Evolutionary conservation across 2,888 invertebrate genomes (phyloP).

Genomic region (Exephanes ischioxanthus): DNA sequence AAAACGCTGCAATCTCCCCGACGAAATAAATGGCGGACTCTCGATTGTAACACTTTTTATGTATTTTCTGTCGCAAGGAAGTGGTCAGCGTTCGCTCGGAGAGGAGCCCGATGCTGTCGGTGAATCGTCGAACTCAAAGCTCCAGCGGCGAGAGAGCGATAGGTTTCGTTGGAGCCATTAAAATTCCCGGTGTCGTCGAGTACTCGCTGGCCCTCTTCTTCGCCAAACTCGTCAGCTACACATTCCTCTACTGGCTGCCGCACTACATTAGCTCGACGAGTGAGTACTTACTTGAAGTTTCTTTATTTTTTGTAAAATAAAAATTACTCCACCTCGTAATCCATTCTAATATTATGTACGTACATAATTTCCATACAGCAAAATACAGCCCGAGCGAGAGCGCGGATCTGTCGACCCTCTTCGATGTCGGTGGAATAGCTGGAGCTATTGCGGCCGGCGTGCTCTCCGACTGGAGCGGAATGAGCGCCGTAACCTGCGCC

Average conservation of each 20-base stretch:
- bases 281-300: conserved; percentile 86
- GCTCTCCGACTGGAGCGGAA: conserved; percentile 92
- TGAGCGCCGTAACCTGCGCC: conserved; percentile 95
- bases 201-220: conserved; percentile 97
- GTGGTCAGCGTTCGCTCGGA: conserved; percentile 76
- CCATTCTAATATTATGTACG: not conserved
- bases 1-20: not conserved
- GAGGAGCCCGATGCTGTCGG: conserved; percentile 83
- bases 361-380: conserved; percentile 85
- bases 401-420: conserved; percentile 92
- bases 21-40: not conserved
- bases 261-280: conserved; percentile 94
- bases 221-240: conserved; percentile 98
- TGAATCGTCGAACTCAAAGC: conserved; percentile 72
- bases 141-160: conserved; percentile 87
- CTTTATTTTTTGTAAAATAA: conserved; percentile 33
- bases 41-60: conserved; percentile 2
- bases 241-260: conserved; percentile 98
- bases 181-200: conserved; percentile 97
- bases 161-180: conserved; percentile 91
- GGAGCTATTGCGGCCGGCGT: conserved; percentile 96
- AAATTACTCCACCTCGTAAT: not conserved
- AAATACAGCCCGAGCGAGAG: conserved; percentile 89
- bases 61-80: conserved; percentile 71
- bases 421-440: conserved; percentile 95